A percentile compares a stretch with the other conserved stretches of the same genome.
These are phyloP conservation scores for Odontesthes bonariensis DNA, from an alignment of 2,113 vertebrate species.

Conservation along the genomic window DNA sequence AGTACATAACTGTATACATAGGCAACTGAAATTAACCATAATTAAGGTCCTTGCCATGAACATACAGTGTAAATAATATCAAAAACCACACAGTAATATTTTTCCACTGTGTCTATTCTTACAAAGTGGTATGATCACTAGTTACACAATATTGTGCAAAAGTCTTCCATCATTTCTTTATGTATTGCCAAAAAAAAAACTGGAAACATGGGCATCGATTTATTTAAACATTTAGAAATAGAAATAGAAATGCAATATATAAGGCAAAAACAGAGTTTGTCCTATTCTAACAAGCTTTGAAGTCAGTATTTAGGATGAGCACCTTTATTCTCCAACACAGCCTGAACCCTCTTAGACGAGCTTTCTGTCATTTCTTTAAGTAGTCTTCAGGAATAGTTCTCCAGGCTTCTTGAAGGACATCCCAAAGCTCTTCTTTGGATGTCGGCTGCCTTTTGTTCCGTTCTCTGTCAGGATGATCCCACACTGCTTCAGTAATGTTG, in stretches of 20 bases:
- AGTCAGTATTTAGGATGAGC: background rate
- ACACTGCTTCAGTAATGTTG: background rate
- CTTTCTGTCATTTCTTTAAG: too few relatives aligned
- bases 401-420: background rate
- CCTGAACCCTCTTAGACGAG: background rate
- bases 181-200: too few relatives aligned
- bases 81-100: background rate
- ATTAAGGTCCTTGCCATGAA: background rate
- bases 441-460: background rate
- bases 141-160: too few relatives aligned
- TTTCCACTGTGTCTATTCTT: background rate
- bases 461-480: background rate
- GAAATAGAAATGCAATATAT: background rate
- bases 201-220: background rate
- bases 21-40: background rate
- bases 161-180: too few relatives aligned
- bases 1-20: background rate
- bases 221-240: background rate
- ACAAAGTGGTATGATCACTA: too few relatives aligned
- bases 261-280: background rate
- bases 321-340: too few relatives aligned
- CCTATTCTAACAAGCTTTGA: too few relatives aligned
- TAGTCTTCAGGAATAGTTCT: background rate
- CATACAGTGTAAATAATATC: background rate
- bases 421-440: background rate